phyloP scores from a whole-genome alignment of 1,140 invertebrate genomes.

The Formica exsecta region DNA sequence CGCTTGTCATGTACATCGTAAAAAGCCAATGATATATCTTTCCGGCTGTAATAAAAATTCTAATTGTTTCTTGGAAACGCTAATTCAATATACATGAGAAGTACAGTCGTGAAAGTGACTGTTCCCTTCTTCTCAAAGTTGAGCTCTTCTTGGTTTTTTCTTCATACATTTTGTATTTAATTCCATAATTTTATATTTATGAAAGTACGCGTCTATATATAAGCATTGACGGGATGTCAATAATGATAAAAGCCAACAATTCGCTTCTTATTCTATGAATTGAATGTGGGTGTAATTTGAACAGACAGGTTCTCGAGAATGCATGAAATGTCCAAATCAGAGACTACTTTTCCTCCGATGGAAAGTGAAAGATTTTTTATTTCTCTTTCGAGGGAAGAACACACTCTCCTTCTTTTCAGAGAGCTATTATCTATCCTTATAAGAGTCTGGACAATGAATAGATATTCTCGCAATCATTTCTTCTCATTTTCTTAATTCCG shows the following conservation, averaged over 20 bases:
- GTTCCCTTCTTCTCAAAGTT: neutral
- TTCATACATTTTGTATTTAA: neutral
- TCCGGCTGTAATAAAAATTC: neutral
- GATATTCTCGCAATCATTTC: constrained; percentile 24
- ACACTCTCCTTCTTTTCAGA: neutral
- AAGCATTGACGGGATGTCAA: neutral
- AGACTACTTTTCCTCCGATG: constrained; percentile 22
- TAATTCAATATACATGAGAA: neutral
- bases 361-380: constrained; percentile 10
- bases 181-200: constrained; percentile 26
- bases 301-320: neutral
- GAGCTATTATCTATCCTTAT: constrained; percentile 23
- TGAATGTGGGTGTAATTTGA: constrained; percentile 12
- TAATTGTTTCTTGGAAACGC: constrained; percentile 5
- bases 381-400: neutral
- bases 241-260: constrained; percentile 10
- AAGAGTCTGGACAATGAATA: constrained; percentile 1
- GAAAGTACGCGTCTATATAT: neutral
- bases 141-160: neutral
- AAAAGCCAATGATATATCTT: neutral
- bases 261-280: neutral
- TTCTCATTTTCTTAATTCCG: constrained; percentile 38
- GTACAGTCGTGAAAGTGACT: neutral
- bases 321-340: constrained; percentile 8
- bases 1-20: neutral